Evolutionary conservation across 1,140 invertebrate species (phyloP).

Genomic region (Rhopalosiphum padi): DNA sequence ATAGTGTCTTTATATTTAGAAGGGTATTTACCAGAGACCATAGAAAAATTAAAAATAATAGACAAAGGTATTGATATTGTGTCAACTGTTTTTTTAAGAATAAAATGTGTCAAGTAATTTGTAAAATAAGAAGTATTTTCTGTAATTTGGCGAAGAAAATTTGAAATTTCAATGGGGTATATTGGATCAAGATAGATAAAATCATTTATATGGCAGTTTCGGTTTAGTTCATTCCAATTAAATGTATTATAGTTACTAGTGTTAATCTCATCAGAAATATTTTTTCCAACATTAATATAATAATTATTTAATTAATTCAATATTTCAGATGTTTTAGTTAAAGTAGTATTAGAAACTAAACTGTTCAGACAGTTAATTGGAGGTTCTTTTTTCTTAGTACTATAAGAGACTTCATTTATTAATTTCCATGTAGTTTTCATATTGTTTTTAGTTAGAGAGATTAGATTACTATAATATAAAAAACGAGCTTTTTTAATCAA

Average conservation of each 20-base stretch:
- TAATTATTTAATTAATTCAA: background rate
- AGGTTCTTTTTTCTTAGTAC: background rate
- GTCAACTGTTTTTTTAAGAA: background rate
- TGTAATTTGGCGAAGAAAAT: background rate
- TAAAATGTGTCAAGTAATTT: background rate
- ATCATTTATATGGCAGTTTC: background rate
- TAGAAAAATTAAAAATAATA: no score
- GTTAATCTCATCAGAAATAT: background rate
- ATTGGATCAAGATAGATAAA: no score
- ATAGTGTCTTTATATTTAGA: no score
- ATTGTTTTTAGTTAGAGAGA: background rate
- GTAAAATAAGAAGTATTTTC: background rate
- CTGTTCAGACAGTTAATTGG: background rate
- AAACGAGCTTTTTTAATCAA: background rate
- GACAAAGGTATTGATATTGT: background rate
- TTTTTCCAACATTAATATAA: constrained; percentile 4
- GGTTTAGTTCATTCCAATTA: background rate
- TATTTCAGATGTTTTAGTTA: background rate
- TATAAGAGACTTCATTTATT: background rate
- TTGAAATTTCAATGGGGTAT: background rate
- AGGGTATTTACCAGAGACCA: background rate
- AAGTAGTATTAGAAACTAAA: no score
- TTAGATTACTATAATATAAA: background rate
- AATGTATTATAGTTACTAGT: background rate
- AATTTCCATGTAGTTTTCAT: background rate